phyloP scores from a whole-genome alignment of 2,888 invertebrate genomes.

The Chloromyia formosa region DNA sequence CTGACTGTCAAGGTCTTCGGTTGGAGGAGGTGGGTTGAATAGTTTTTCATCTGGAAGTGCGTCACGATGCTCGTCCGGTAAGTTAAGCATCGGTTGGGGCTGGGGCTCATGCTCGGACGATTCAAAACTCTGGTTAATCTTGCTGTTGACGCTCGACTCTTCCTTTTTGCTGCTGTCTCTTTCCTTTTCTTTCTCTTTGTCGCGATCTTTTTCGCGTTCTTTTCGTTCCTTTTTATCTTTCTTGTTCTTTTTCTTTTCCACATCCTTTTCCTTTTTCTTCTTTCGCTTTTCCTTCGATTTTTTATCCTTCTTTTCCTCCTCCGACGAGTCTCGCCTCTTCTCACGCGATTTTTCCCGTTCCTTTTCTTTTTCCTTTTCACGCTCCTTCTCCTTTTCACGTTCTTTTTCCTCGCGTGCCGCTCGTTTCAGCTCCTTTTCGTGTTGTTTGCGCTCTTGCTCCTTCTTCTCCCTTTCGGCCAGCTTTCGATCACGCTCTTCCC shows the following conservation, averaged over 20 bases:
- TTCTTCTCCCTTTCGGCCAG: conserved; percentile 51
- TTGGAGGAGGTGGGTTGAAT: conserved; percentile 1
- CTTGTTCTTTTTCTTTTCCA: conserved; percentile 64
- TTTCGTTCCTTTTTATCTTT: conserved; percentile 62
- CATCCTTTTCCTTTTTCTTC: conserved; percentile 70
- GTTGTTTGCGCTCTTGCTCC: conserved; percentile 46
- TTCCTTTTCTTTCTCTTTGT: conserved; percentile 52
- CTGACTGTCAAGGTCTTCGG: not conserved
- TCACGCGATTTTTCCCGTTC: conserved; percentile 57
- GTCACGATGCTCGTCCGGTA: not conserved
- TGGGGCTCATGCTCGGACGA: not conserved
- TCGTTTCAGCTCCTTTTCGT: conserved; percentile 58
- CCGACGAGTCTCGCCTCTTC: conserved; percentile 50
- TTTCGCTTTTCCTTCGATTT: conserved; percentile 63
- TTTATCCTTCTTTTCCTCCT: conserved; percentile 59
- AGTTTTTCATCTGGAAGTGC: not conserved
- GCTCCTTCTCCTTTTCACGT: conserved; percentile 61
- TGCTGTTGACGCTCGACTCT: conserved; percentile 36
- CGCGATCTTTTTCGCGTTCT: conserved; percentile 48
- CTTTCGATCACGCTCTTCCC: conserved; percentile 48
- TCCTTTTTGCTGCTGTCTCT: conserved; percentile 51
- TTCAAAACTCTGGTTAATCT: conserved; percentile 24
- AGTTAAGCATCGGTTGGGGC: not conserved
- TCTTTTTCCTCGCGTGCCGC: conserved; percentile 59
- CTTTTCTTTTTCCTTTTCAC: conserved; percentile 55